Percentiles rank a stretch among this genome's conserved stretches.
Conservation (phyloP, 2,113 vertebrate genomes). For the Silurus glanis region DNA sequence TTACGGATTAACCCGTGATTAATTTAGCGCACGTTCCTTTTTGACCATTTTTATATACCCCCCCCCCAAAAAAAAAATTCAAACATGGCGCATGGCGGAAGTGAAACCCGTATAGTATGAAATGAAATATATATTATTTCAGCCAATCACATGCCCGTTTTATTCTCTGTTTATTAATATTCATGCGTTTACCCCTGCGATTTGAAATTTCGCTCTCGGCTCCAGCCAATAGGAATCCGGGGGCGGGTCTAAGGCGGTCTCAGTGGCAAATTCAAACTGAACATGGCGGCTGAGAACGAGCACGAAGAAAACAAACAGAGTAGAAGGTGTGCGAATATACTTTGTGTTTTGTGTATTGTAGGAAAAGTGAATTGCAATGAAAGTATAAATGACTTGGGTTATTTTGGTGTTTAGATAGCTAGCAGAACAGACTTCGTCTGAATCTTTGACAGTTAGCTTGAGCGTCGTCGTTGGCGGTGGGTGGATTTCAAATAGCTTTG, state of each 20-base stretch:
- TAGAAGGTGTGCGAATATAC: conserved; percentile 61
- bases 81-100: background rate
- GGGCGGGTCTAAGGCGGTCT: background rate
- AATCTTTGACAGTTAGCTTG: conserved; percentile 12
- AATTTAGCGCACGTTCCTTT: too few species aligned
- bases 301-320: conserved; percentile 65
- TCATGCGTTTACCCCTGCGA: background rate
- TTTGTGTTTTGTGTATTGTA: background rate
- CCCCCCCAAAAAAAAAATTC: too few species aligned
- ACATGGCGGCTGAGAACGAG: conserved; percentile 71
- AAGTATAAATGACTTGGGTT: background rate
- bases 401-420: background rate
- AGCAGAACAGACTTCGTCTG: background rate
- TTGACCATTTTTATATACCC: too few species aligned
- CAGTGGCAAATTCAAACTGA: conserved; percentile 75
- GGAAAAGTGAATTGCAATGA: rapidly evolving
- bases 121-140: background rate
- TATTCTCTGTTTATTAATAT: background rate
- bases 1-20: too few species aligned
- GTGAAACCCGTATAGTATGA: background rate
- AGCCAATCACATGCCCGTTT: background rate
- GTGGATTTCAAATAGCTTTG: background rate
- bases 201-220: background rate
- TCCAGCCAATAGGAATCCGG: conserved; percentile 22
- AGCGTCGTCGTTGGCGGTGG: background rate